A percentile compares a stretch with the other conserved stretches of the same genome.
Evolutionary conservation across 2,113 vertebrate genomes (phyloP).

Genomic region (Arvicanthis niloticus): DNA sequence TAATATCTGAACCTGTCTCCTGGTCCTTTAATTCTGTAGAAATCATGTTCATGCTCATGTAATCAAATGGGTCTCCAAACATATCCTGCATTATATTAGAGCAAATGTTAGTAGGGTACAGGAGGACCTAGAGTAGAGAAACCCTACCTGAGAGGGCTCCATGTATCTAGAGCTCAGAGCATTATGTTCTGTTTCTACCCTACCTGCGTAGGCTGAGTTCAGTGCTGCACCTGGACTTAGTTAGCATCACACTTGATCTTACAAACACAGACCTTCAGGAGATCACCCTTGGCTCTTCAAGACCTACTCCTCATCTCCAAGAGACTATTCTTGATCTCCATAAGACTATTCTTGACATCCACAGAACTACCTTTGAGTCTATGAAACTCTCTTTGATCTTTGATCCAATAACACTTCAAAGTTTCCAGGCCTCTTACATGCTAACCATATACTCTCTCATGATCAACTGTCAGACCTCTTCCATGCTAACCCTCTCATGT

Average conservation of each 20-base stretch:
- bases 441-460: neutral
- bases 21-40: neutral
- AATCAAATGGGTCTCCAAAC: neutral
- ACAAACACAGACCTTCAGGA: neutral
- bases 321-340: neutral
- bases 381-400: neutral
- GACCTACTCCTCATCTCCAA: neutral
- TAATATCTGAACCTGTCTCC: neutral
- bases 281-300: neutral
- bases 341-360: neutral
- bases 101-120: neutral
- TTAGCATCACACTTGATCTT: rapidly evolving
- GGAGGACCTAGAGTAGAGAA: too few relatives aligned
- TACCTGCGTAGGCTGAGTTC: rapidly evolving
- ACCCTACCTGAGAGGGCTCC: neutral
- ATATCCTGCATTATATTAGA: neutral
- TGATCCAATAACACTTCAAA: neutral
- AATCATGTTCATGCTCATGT: neutral
- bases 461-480: neutral
- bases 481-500: neutral
- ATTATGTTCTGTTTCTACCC: neutral
- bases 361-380: neutral
- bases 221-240: neutral
- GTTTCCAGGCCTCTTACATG: too few relatives aligned
- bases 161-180: rapidly evolving